Evolutionary conservation across 2,888 invertebrate genomes (phyloP), one percentile per base, ranked within the genome.

Genomic region (Tetheella fluctuosa): DNA sequence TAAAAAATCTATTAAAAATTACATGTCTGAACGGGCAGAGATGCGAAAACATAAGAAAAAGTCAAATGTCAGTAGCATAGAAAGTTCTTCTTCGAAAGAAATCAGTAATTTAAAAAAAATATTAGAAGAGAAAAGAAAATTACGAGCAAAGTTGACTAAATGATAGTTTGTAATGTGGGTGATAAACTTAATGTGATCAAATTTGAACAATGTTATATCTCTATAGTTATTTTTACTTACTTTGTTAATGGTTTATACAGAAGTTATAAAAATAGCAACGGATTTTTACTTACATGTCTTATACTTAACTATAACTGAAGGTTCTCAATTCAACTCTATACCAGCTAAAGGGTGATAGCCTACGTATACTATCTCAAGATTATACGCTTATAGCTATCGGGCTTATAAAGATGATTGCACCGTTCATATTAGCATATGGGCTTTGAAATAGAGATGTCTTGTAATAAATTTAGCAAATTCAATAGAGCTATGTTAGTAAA

Each of bases 91-190:
- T 7, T 74, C 81, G n/a, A 89, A 92, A 69, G 94, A 94, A 77
- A 83, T 94, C 70, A 77, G 74, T 64, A 81, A 89, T 59, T 79
- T 95, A 59, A 93, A 90, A 76, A 91, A 86, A 66, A 81, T 85
- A 64, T 83, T 94, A 68, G 86, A 93, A 68, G 90, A 94, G 63
- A 94, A 93, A 68, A 86, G 93, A 70, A 89, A 83, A 63, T 71
- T 89, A 64, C 82, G 91, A 48, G 74, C 81, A 28, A 73, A 79
- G 65, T 63, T 84, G 25, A 69, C 55, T 59, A 74, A 63, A 28
- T 72, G 28, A 70, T 63, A 56, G 61, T 39, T 60, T 59, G 65
- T 60, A 61, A 15, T 30, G n/a, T 57, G 54, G 37, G 69, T 37
- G 63, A 64, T 67, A 60, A 64, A 60, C 56, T 20, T 17, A 59